phyloP scores from a whole-genome alignment of 2,888 invertebrate species.

The Eupsilia transversa region DNA sequence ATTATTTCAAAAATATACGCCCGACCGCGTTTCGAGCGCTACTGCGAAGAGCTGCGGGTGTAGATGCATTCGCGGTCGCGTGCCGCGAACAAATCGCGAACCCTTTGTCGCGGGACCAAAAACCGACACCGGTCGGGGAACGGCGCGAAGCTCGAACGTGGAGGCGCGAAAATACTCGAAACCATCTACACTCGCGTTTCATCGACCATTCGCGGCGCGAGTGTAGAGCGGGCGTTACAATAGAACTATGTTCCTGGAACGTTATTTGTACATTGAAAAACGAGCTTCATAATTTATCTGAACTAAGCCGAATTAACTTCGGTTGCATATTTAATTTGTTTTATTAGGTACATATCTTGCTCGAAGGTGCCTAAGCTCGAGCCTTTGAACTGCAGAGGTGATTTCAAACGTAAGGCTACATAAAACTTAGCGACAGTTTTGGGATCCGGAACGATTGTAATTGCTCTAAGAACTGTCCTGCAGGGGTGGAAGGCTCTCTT shows the following conservation, averaged over 20 bases:
- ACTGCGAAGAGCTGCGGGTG: too few relatives aligned
- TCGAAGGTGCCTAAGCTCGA: background rate
- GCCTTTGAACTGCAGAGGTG: slow-evolving; percentile 5
- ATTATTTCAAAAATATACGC: too few relatives aligned
- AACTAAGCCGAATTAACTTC: background rate
- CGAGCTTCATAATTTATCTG: background rate
- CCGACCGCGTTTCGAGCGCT: too few relatives aligned
- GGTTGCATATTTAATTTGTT: background rate
- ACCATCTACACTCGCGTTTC: too few relatives aligned
- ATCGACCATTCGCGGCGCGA: too few relatives aligned
- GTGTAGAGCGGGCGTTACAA: too few relatives aligned
- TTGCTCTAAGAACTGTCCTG: slow-evolving; percentile 39
- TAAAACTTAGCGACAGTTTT: slow-evolving; percentile 34
- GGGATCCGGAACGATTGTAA: slow-evolving; percentile 38
- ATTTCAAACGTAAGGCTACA: slow-evolving; percentile 5
- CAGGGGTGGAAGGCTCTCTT: slow-evolving; percentile 28
- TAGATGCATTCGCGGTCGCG: too few relatives aligned
- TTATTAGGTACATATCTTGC: background rate
- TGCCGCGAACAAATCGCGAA: too few relatives aligned
- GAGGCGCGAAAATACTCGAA: too few relatives aligned
- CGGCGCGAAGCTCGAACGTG: too few relatives aligned
- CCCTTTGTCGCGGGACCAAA: too few relatives aligned
- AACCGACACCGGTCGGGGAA: too few relatives aligned
- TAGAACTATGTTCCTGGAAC: background rate
- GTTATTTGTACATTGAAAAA: background rate